Base-by-base conservation (phyloP, 1,140 invertebrate genomes). In the Scaptomyza montana region DNA sequence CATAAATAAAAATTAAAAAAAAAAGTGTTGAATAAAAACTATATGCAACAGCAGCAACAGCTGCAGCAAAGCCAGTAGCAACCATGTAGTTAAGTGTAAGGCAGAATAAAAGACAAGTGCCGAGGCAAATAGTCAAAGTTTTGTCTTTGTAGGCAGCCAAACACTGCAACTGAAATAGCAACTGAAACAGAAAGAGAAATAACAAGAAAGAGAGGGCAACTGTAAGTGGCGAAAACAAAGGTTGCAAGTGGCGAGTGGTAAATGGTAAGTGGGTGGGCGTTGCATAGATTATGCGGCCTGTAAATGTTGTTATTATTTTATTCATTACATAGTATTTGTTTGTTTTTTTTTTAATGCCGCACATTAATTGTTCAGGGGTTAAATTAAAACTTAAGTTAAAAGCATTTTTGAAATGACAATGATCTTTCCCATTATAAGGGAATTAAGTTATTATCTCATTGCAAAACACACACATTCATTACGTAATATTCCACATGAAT, bases 1-100 rank as follows among this genome's bases (percentile, higher is more conserved):
- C 79, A 89, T 89, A 89, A 89, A 89, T 89, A 89, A 89, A 89
- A 89, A 89, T 89, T 89, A 79, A 84, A 89, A 89, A 63, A 80
- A 89, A 63, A 80, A 43, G 82, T 76, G 75, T 63, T 69, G 84
- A 89, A 89, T 69, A 84, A 84, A 72, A 54, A 62, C 19, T 21
- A 57, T 25, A 59, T 49, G 57, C 60, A 68, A 63, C 57, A 63
- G 50, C 59, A 47, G 21, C 33, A 55, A 16, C 16, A 16, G 16
- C 16, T 1, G 46, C 21, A 41, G 16, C 41, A 41, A 47, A 46
- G 10, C 28, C 12, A 8, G 50, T 53, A 45, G 25, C 65, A 68
- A 54, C 69, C 36, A 66, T 67, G 63, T 67, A 54, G 63, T 67
- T 71, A 71, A 85, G 82, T 87, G 82, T 78, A 72, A 70, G 71